Conservation (phyloP, 1,140 invertebrate genomes). For the Aphelenchoides besseyi region DNA sequence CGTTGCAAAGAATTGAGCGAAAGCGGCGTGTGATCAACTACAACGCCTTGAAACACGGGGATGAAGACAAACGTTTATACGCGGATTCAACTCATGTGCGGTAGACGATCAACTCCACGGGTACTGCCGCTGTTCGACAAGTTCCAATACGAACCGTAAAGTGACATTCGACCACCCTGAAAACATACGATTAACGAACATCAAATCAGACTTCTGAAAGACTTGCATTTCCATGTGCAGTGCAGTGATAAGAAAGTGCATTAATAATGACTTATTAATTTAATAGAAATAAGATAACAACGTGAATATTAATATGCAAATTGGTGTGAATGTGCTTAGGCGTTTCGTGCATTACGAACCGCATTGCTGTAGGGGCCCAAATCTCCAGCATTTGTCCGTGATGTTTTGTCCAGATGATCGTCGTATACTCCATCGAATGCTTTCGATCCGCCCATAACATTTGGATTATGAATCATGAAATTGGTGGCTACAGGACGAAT, state of each 20-base stretch:
- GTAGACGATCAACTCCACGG: constrained; percentile 10
- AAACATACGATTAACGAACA: constrained; percentile 34
- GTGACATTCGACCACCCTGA: constrained; percentile 47
- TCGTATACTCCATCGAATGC: constrained; percentile 48
- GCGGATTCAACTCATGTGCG: neutral
- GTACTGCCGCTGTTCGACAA: constrained; percentile 30
- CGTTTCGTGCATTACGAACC: constrained; percentile 12
- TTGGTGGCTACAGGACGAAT: constrained; percentile 48
- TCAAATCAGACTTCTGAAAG: neutral
- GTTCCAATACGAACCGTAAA: constrained; percentile 61
- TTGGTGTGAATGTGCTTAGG: constrained; percentile 22
- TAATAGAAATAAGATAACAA: neutral
- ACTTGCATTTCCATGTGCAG: constrained; percentile 21
- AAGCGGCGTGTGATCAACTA: neutral
- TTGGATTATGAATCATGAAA: constrained; percentile 41
- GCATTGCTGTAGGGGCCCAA: constrained; percentile 52
- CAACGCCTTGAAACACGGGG: constrained; percentile 4
- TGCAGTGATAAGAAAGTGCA: constrained; percentile 6
- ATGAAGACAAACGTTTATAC: neutral
- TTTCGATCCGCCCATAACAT: neutral
- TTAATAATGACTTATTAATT: constrained; percentile 16
- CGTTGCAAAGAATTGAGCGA: neutral
- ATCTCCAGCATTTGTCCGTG: constrained; percentile 43
- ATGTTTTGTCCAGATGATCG: constrained; percentile 59
- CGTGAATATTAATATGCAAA: constrained; percentile 9